Percentiles rank a stretch among this genome's conserved stretches.
Evolutionary conservation across 2,113 vertebrate species (phyloP).

Genomic region (Crotalus helleri): DNA sequence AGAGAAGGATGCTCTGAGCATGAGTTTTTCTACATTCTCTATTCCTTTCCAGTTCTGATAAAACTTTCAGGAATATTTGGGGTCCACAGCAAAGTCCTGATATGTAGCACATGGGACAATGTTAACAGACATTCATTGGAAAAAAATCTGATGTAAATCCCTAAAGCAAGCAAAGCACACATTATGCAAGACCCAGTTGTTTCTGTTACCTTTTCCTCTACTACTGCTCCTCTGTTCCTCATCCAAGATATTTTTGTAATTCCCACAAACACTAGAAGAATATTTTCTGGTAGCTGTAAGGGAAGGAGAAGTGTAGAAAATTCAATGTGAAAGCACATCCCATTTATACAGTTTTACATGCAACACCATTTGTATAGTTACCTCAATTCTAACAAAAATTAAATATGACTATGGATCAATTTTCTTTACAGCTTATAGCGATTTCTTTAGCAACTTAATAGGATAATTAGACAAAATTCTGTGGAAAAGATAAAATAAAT

Average conservation of each 20-base stretch:
- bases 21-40: neutral
- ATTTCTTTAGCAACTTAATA: slow-evolving; percentile 35
- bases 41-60: neutral
- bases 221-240: neutral
- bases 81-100: neutral
- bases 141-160: neutral
- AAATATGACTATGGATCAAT: slow-evolving; percentile 18
- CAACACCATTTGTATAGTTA: neutral
- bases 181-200: neutral
- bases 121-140: neutral
- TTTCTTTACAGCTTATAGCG: slow-evolving; percentile 30
- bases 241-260: neutral
- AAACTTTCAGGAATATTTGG: neutral
- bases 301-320: neutral
- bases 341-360: neutral
- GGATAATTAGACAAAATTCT: slow-evolving; percentile 12
- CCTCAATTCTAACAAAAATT: neutral
- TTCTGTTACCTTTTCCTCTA: neutral
- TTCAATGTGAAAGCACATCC: neutral
- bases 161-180: neutral
- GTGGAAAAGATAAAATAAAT: slow-evolving; percentile 37
- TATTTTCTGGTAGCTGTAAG: neutral
- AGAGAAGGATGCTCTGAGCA: neutral
- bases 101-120: neutral
- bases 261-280: neutral